Evolutionary conservation across 53 echinoderm and acorn worm species (phyloP).

Genomic region (Holothuria leucospilota): DNA sequence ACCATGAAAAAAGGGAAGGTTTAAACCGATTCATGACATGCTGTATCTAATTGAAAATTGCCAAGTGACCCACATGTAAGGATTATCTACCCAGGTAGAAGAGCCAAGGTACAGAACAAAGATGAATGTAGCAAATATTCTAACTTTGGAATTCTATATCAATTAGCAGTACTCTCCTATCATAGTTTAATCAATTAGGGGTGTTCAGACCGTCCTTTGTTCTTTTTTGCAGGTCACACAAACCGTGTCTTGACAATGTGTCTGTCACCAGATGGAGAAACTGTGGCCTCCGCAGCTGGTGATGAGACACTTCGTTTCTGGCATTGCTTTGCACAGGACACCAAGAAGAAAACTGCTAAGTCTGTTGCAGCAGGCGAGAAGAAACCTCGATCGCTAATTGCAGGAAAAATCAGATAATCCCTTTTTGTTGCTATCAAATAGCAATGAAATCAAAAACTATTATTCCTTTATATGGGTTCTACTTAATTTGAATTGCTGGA

Average conservation of each 20-base stretch:
- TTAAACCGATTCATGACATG: no score
- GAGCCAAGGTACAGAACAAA: no score
- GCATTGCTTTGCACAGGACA: constrained; percentile 75
- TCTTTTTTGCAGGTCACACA: constrained; percentile 72
- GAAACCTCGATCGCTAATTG: constrained; percentile 54
- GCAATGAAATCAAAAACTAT: no score
- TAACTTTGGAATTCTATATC: background rate
- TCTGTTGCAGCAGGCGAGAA: constrained; percentile 28
- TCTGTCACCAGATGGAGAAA: constrained; percentile 83
- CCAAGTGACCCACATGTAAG: no score
- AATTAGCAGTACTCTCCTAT: background rate
- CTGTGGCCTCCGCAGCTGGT: constrained; percentile 86
- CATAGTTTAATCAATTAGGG: background rate
- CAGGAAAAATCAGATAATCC: constrained; percentile 66
- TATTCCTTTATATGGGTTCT: no score
- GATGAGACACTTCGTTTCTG: constrained; percentile 94
- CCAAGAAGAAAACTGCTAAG: constrained; percentile 65
- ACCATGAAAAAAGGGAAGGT: no score
- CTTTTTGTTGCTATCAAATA: no score
- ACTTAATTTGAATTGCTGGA: no score
- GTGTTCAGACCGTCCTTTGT: background rate
- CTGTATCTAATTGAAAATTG: no score
- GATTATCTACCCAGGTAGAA: no score
- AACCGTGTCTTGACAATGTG: constrained; percentile 80
- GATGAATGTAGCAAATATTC: no score